Conservation (phyloP, 2,888 invertebrate genomes). For the Drosophila longiperda region DNA sequence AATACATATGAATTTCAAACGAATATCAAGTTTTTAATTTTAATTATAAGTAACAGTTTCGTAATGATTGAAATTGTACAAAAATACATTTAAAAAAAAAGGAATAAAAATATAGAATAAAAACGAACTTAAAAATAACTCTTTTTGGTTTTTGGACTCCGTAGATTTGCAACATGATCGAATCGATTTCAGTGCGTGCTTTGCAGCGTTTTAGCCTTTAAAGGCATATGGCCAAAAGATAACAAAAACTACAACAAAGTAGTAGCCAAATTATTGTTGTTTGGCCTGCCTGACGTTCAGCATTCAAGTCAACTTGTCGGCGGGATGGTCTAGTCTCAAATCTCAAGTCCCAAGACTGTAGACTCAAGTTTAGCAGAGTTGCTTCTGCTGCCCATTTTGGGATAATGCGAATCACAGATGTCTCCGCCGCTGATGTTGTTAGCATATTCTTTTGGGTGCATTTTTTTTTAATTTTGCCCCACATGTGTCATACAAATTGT, state of each 20-base stretch:
- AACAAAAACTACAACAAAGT: not conserved
- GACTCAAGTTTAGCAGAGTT: not conserved
- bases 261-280: conserved; percentile 9
- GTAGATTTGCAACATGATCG: conserved; percentile 11
- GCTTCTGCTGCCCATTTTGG: conserved; percentile 17
- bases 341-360: not conserved
- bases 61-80: not conserved
- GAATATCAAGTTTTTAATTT: not conserved
- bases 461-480: conserved; percentile 62
- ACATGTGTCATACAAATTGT: conserved; percentile 69
- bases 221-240: conserved; percentile 12
- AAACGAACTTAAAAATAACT: too few relatives aligned
- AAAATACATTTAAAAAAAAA: not conserved
- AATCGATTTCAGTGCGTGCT: conserved; percentile 5
- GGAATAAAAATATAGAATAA: not conserved
- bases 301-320: conserved; percentile 19
- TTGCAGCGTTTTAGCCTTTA: conserved; percentile 26
- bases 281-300: conserved; percentile 5
- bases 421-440: conserved; percentile 14
- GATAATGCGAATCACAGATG: conserved; percentile 41
- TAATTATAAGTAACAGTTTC: not conserved
- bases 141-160: not conserved
- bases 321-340: conserved; percentile 2
- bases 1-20: not conserved
- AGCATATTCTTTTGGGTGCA: conserved; percentile 43